Evolutionary conservation across 2,888 invertebrate species (phyloP).

Genomic region (Microplitis manilae): DNA sequence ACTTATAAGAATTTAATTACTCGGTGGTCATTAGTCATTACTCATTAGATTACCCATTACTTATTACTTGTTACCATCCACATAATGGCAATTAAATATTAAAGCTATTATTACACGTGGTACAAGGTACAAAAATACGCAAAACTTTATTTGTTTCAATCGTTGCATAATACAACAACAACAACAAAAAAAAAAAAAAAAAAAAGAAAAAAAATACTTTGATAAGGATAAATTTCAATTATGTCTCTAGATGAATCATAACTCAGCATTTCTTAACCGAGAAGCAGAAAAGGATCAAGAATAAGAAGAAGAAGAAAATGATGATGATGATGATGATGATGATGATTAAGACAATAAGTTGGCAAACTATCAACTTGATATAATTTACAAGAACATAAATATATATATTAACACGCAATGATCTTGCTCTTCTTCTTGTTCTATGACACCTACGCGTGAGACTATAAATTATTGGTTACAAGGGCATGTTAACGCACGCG

Average conservation of each 20-base stretch:
- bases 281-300: not conserved
- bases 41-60: not conserved
- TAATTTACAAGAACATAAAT: conserved; percentile 10
- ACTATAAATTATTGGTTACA: conserved; percentile 17
- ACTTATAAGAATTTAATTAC: not conserved
- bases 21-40: not conserved
- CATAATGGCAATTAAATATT: not conserved
- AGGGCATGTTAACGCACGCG: conserved; percentile 24
- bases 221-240: not conserved
- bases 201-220: not conserved
- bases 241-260: not conserved
- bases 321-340: not conserved
- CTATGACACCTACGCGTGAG: conserved; percentile 6
- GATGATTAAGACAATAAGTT: conserved; percentile 10
- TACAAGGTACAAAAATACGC: not conserved
- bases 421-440: not conserved
- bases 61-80: not conserved
- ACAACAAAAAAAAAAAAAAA: not conserved
- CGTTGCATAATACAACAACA: not conserved
- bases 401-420: conserved; percentile 13
- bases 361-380: conserved; percentile 12
- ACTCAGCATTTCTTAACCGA: too few species aligned
- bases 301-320: not conserved
- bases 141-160: not conserved
- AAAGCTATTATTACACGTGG: not conserved